Evolutionary conservation across 2,113 vertebrate species (phyloP).

Genomic region (Dascyllus trimaculatus): DNA sequence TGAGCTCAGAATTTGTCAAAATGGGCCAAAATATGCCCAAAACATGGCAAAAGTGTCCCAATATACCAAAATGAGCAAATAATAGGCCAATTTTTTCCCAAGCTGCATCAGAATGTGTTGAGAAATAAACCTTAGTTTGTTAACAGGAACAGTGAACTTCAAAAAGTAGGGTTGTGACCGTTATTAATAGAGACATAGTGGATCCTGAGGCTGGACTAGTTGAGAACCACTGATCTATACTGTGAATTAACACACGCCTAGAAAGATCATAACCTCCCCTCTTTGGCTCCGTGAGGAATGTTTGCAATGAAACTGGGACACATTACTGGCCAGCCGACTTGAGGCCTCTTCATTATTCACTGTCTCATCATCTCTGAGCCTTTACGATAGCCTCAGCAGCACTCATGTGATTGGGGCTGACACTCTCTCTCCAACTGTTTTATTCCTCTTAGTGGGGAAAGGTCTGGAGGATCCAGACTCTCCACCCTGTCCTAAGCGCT

Average conservation of each 20-base stretch:
- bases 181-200: no score
- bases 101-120: no score
- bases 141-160: no score
- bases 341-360: constrained; percentile 48
- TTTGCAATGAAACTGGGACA: constrained; percentile 49
- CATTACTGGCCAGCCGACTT: constrained; percentile 41
- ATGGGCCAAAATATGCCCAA: no score
- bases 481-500: constrained; percentile 13
- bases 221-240: no score
- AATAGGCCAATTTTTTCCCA: no score
- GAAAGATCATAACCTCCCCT: neutral
- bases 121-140: no score
- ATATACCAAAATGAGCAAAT: no score
- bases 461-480: neutral
- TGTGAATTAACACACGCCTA: neutral
- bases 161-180: no score
- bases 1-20: no score
- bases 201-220: no score
- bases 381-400: constrained; percentile 48
- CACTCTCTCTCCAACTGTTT: constrained; percentile 32
- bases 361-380: constrained; percentile 49
- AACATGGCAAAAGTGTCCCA: no score
- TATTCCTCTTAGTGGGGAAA: constrained; percentile 20
- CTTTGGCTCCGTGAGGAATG: constrained; percentile 5
- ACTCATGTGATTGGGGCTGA: constrained; percentile 44